A percentile compares a stretch with the other conserved stretches of the same genome.
Evolutionary conservation across 2,888 invertebrate species (phyloP).

Genomic region (Ellobium chinense): DNA sequence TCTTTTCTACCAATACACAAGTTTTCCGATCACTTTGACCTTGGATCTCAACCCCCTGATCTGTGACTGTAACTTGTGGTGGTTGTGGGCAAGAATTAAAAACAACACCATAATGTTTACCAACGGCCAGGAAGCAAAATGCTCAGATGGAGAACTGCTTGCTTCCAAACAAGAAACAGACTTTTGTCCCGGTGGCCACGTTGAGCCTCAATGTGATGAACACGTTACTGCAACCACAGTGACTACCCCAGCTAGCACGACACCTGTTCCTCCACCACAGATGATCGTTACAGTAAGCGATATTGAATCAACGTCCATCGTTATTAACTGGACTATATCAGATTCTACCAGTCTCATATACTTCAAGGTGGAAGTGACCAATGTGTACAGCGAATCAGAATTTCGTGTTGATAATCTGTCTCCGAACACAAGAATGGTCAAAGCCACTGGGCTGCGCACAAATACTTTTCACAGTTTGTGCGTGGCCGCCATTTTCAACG

Average conservation of each 20-base stretch:
- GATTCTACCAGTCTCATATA: neutral
- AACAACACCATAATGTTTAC: constrained; percentile 16
- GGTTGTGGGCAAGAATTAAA: constrained; percentile 83
- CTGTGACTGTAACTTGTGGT: constrained; percentile 90
- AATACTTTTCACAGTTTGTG: constrained; percentile 51
- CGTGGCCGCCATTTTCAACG: constrained; percentile 27
- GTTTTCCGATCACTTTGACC: constrained; percentile 73
- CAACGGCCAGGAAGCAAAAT: constrained; percentile 4
- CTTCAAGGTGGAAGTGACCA: constrained; percentile 1
- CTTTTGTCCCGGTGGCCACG: neutral
- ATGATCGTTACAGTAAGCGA: constrained; percentile 4
- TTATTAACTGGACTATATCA: constrained; percentile 9
- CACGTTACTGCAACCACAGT: constrained; percentile 40
- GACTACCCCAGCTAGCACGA: constrained; percentile 74
- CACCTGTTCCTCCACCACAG: constrained; percentile 25
- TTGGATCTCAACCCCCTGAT: constrained; percentile 88
- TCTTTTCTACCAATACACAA: constrained; percentile 18
- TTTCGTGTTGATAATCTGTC: neutral
- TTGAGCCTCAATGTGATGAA: constrained; percentile 48
- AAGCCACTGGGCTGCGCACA: neutral
- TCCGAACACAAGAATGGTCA: neutral
- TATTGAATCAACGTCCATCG: neutral
- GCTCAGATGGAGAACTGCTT: constrained; percentile 5
- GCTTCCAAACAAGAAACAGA: neutral
- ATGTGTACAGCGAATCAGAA: neutral